Conservation (phyloP, 2,888 invertebrate species). For the Amorpha juglandis region DNA sequence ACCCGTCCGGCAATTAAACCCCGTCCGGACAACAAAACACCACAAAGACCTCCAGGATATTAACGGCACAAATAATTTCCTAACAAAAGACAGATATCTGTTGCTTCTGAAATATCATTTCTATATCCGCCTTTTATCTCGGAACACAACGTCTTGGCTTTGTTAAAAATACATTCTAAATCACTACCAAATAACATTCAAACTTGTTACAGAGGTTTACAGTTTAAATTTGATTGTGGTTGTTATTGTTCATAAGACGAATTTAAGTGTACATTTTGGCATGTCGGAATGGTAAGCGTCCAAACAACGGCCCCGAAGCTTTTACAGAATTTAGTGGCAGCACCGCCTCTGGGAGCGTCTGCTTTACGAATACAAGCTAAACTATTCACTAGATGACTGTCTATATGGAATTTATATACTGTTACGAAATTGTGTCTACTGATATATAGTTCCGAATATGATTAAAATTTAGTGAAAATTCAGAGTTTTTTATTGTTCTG, state of each 20-base stretch:
- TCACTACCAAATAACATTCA: constrained; percentile 27
- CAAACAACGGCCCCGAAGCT: constrained; percentile 47
- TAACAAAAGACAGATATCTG: constrained; percentile 8
- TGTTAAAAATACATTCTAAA: constrained; percentile 24
- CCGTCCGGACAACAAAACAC: constrained; percentile 1
- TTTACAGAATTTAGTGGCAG: constrained; percentile 56
- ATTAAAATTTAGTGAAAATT: too few species aligned
- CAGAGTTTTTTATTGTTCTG: too few species aligned
- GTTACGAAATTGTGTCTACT: too few species aligned
- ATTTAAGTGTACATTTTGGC: constrained; percentile 41
- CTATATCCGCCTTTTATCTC: constrained; percentile 25
- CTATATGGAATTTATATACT: background rate
- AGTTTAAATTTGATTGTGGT: constrained; percentile 30
- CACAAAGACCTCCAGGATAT: constrained; percentile 18
- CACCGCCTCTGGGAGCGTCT: constrained; percentile 49
- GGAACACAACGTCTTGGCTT: constrained; percentile 23
- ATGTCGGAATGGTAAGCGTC: constrained; percentile 47
- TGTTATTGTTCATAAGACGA: constrained; percentile 34
- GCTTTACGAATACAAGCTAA: constrained; percentile 32
- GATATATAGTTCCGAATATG: too few species aligned
- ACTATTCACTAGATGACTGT: constrained; percentile 13
- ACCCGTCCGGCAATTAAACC: background rate
- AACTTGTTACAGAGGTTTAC: constrained; percentile 24
- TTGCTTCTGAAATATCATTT: constrained; percentile 22
- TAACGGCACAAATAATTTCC: constrained; percentile 18